These are phyloP conservation scores for Megalurothrips usitatus DNA, from an alignment of 2,888 invertebrate species.

Conservation along the genomic window DNA sequence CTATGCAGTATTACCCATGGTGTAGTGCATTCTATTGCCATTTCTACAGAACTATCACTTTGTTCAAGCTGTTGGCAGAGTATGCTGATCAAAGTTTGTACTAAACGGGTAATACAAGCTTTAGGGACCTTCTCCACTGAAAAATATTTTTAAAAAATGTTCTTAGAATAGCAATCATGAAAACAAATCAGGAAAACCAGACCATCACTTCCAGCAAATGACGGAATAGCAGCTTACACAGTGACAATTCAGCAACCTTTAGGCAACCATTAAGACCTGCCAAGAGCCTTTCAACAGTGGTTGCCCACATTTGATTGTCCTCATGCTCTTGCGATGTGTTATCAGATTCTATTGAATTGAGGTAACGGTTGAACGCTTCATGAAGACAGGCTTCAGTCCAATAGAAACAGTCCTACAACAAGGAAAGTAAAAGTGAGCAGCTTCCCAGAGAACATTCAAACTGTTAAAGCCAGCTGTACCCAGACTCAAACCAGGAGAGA, in stretches of 20 bases:
- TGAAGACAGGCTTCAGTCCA: constrained; percentile 75
- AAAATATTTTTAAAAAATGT: constrained; percentile 33
- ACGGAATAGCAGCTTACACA: constrained; percentile 46
- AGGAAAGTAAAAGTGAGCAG: constrained; percentile 29
- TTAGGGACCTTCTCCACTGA: constrained; percentile 50
- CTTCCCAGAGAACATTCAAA: too few species aligned
- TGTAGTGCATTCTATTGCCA: constrained; percentile 64
- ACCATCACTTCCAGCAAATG: background rate
- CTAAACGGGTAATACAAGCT: constrained; percentile 59
- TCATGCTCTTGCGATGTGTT: constrained; percentile 42
- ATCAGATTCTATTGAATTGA: constrained; percentile 33
- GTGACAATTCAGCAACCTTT: constrained; percentile 51
- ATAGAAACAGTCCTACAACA: constrained; percentile 59
- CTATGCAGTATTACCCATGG: constrained; percentile 84
- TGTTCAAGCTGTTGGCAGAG: constrained; percentile 72
- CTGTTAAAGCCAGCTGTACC: constrained; percentile 29
- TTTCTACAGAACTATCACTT: constrained; percentile 57
- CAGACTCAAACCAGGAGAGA: background rate
- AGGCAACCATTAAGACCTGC: constrained; percentile 52
- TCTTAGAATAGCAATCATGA: background rate
- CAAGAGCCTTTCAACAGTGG: constrained; percentile 48
- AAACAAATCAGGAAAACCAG: background rate
- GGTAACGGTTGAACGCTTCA: constrained; percentile 62
- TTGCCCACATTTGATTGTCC: constrained; percentile 49
- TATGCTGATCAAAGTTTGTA: constrained; percentile 69